Conservation (phyloP, 2,797 vertebrate species). For the Agapornis canus region DNA sequence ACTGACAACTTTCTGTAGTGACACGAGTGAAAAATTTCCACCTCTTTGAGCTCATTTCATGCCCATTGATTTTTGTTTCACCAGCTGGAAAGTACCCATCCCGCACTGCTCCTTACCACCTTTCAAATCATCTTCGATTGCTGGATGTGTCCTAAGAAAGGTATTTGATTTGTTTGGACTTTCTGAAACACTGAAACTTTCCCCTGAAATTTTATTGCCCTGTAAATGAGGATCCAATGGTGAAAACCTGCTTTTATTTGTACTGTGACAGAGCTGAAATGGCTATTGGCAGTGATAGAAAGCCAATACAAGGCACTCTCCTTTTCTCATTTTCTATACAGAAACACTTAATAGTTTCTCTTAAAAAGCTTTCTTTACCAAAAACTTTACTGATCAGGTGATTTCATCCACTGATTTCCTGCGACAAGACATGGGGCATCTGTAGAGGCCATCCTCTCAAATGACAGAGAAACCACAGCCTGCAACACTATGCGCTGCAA, state of each 20-base stretch:
- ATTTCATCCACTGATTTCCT: not conserved
- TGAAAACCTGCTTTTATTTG: not conserved
- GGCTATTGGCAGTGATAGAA: not conserved
- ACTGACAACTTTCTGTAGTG: not conserved
- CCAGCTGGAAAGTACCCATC: not conserved
- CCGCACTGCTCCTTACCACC: not conserved
- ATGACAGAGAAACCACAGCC: not conserved
- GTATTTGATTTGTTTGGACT: not conserved
- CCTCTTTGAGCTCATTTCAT: not conserved
- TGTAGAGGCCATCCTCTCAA: not conserved
- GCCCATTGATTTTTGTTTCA: not conserved
- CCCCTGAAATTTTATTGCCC: not conserved
- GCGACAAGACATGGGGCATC: not conserved
- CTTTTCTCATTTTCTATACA: not conserved
- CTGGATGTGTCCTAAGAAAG: not conserved
- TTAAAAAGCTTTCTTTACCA: not conserved
- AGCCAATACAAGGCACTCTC: not conserved
- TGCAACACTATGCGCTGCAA: rapidly evolving
- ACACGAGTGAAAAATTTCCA: not conserved
- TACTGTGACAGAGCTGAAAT: not conserved
- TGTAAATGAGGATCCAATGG: not conserved
- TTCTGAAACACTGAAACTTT: not conserved
- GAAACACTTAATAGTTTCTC: not conserved
- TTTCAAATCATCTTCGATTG: not conserved
- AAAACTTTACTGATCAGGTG: not conserved